Conservation (phyloP, 2,113 vertebrate species). For the Atractosteus spatula region DNA sequence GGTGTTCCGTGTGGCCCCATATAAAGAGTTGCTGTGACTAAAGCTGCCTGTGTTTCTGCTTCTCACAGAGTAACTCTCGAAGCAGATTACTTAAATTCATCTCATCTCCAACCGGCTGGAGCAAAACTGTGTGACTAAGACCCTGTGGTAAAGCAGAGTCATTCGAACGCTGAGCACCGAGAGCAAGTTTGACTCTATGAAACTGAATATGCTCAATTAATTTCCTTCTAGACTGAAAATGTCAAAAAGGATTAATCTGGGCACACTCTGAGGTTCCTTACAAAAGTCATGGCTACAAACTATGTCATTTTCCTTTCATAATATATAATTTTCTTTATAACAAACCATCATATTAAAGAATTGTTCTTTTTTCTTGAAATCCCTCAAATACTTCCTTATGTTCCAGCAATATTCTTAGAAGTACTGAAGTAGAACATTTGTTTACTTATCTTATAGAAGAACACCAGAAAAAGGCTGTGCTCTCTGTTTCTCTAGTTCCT, state of each 20-base stretch:
- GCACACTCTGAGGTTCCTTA: slow-evolving; percentile 13
- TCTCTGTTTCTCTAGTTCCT: no score
- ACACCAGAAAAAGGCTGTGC: no score
- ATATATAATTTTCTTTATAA: slow-evolving; percentile 19
- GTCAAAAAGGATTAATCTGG: slow-evolving; percentile 30
- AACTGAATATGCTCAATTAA: slow-evolving; percentile 27
- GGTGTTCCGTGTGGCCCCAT: no score
- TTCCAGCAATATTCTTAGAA: no score
- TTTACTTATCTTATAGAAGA: no score
- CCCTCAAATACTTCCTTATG: not conserved
- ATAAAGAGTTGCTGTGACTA: no score
- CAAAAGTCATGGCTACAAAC: slow-evolving; percentile 18
- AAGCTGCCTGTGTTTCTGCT: no score
- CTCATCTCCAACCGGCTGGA: no score
- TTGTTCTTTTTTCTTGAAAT: slow-evolving; percentile 15
- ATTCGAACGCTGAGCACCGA: not conserved
- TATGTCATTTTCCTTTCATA: not conserved
- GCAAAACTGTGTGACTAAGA: slow-evolving; percentile 18
- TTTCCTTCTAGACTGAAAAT: slow-evolving; percentile 33
- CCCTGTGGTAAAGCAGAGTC: slow-evolving; percentile 16
- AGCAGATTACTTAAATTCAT: no score
- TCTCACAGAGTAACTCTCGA: no score
- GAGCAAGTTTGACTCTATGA: slow-evolving; percentile 28
- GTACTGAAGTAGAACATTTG: no score
- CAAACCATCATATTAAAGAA: slow-evolving; percentile 17